Base-by-base conservation (phyloP, 2,797 vertebrate species). In the Sebastolobus altivelis region DNA sequence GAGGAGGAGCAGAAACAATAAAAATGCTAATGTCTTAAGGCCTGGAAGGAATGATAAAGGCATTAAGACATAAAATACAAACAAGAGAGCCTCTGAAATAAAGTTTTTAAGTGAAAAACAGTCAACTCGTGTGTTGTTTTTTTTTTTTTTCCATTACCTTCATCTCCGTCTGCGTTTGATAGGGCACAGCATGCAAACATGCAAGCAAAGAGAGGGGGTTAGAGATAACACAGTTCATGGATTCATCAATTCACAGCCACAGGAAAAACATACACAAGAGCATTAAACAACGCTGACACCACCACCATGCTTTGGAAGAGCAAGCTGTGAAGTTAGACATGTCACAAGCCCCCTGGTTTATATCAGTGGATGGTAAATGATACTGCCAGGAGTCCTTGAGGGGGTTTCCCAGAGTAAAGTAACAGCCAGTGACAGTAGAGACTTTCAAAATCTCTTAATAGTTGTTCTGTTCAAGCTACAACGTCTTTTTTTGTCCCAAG, bases 171-270 rank as follows among this genome's bases (percentile, higher is more conserved):
- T 99, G 97, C 87, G 93, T 97, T 96, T 97, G 95, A 94, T 94
- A 97, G 92, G 95, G 93, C 94, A 91, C 97, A 90, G 96, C 98
- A 99, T 99, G 98, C 98, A 99, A 93, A 96, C 97, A 98, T 98
- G 97, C 98, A 88, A 98, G 96, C 95, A 96, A 96, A 98, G 95
- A 97, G 93, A 97, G 67, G 82, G 35, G 89, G 95, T 97, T 97
- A 97, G 96, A 96, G 92, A 89, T 56, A 91, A 87, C 77, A 92
- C 81, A 75, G 58, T 65, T 83, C 52, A 90, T 31, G 60, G 52
- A 75, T 77, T 76, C 56, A 88, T 80, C 66, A 80, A 12, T 61
- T 82, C 73, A 85, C 33, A 90, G 66, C 56, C 54, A 82, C 33
- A 77, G 10, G 14, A 38, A 78, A 78, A 77, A 82, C 31, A 82